phyloP scores from a whole-genome alignment of 2,888 invertebrate species.

The Andricus quercusramuli region DNA sequence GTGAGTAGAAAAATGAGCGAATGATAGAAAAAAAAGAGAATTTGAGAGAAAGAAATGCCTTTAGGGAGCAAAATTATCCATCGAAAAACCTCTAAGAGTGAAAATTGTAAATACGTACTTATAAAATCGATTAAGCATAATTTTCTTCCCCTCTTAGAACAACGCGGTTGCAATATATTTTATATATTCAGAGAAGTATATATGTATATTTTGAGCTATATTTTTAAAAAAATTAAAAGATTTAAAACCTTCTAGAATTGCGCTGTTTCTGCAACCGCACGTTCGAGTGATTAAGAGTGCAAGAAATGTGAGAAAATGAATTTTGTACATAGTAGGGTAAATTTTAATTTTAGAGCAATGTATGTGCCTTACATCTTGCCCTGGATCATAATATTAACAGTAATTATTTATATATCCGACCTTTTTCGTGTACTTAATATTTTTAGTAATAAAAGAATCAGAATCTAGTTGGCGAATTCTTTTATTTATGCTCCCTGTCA shows the following conservation, averaged over 20 bases:
- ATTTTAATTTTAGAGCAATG: constrained; percentile 60
- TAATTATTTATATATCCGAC: constrained; percentile 69
- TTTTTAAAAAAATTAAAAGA: constrained; percentile 49
- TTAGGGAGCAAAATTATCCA: constrained; percentile 42
- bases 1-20: constrained; percentile 41
- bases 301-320: constrained; percentile 50
- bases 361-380: constrained; percentile 76
- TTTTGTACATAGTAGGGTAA: constrained; percentile 72
- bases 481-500: too few species aligned
- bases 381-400: constrained; percentile 66
- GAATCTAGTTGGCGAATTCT: constrained; percentile 25
- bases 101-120: constrained; percentile 58
- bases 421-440: constrained; percentile 64
- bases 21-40: constrained; percentile 17
- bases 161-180: constrained; percentile 46
- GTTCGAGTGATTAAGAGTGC: constrained; percentile 44
- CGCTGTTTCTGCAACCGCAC: constrained; percentile 42
- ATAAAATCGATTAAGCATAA: constrained; percentile 55
- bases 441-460: constrained; percentile 59
- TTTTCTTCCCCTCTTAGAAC: constrained; percentile 42
- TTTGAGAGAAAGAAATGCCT: constrained; percentile 42
- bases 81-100: constrained; percentile 42
- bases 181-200: constrained; percentile 22
- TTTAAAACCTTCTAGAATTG: constrained; percentile 42
- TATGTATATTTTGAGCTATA: constrained; percentile 47